phyloP scores from a whole-genome alignment of 2,797 vertebrate species.

The Neostethus bicornis region DNA sequence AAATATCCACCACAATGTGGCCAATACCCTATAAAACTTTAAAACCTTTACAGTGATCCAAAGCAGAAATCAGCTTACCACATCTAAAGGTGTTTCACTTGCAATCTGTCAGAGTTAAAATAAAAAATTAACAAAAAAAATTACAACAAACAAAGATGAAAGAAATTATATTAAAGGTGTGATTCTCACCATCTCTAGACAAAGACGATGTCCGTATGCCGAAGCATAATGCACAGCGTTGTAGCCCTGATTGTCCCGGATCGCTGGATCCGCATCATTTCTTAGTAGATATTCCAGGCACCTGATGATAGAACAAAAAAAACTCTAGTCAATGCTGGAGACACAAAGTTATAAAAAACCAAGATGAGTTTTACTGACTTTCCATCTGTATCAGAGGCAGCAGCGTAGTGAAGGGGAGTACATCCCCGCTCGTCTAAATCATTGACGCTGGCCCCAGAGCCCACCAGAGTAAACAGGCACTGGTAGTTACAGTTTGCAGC shows the following conservation, averaged over 20 bases:
- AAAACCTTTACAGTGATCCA: neutral
- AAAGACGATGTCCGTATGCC: slow-evolving; percentile 94
- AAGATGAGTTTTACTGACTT: slow-evolving; percentile 84
- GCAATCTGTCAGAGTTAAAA: slow-evolving; percentile 86
- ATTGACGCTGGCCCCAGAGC: slow-evolving; percentile 96
- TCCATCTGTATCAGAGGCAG: slow-evolving; percentile 95
- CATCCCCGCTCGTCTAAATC: slow-evolving; percentile 95
- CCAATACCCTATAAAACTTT: neutral
- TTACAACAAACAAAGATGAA: neutral
- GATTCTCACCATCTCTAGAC: slow-evolving; percentile 93
- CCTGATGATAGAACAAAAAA: slow-evolving; percentile 74
- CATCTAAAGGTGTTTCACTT: slow-evolving; percentile 96
- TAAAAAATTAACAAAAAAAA: neutral
- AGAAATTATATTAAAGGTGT: neutral
- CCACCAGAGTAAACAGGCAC: slow-evolving; percentile 99
- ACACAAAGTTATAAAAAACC: slow-evolving; percentile 2
- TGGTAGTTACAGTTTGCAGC: slow-evolving; percentile 99
- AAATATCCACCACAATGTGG: neutral
- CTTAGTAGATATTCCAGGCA: slow-evolving; percentile 98
- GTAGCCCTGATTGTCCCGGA: slow-evolving; percentile 97
- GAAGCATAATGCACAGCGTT: slow-evolving; percentile 98
- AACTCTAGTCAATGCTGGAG: slow-evolving; percentile 42
- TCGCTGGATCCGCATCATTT: slow-evolving; percentile 97
- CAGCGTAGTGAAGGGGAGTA: slow-evolving; percentile 96
- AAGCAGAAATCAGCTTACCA: slow-evolving; percentile 84